Percentiles rank a stretch among this genome's conserved stretches.
Evolutionary conservation across 2,113 vertebrate species (phyloP).

Genomic region (Girardinichthys multiradiatus): DNA sequence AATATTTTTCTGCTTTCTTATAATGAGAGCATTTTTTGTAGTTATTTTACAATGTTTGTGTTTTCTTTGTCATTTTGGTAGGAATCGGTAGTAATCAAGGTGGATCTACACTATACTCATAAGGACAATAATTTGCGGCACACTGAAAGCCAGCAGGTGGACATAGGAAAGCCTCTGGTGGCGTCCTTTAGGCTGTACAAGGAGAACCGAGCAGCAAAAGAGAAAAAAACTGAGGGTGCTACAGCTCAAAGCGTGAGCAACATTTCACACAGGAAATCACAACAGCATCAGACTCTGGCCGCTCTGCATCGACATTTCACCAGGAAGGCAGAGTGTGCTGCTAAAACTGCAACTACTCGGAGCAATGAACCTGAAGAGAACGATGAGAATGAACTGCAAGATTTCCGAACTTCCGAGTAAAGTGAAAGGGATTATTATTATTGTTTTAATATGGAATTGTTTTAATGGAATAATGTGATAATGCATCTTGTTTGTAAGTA

Average conservation of each 20-base stretch:
- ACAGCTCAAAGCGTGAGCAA: constrained; percentile 38
- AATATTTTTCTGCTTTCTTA: neutral
- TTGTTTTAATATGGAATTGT: no score
- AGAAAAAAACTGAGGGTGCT: neutral
- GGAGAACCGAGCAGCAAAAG: constrained; percentile 21
- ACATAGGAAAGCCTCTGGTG: constrained; percentile 80
- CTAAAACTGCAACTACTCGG: constrained; percentile 52
- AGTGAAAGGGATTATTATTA: neutral
- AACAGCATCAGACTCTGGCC: constrained; percentile 20
- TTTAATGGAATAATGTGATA: no score
- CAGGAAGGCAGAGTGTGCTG: constrained; percentile 67
- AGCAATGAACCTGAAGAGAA: constrained; percentile 86
- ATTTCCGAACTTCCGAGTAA: constrained; percentile 37
- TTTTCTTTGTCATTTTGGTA: constrained; percentile 42
- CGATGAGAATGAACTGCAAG: constrained; percentile 79
- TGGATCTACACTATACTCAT: constrained; percentile 82
- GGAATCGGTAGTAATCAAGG: constrained; percentile 79
- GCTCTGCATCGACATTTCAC: constrained; percentile 44
- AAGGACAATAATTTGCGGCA: constrained; percentile 68
- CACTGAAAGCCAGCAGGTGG: constrained; percentile 74
- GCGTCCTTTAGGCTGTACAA: constrained; percentile 74
- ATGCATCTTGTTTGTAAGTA: constrained; percentile 12
- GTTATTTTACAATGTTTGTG: neutral
- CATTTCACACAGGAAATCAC: neutral
- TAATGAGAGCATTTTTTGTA: neutral